Evolutionary conservation across 2,797 vertebrate species (phyloP), one percentile per base, ranked within the genome.

Genomic region (Melanotaenia trifasciata): DNA sequence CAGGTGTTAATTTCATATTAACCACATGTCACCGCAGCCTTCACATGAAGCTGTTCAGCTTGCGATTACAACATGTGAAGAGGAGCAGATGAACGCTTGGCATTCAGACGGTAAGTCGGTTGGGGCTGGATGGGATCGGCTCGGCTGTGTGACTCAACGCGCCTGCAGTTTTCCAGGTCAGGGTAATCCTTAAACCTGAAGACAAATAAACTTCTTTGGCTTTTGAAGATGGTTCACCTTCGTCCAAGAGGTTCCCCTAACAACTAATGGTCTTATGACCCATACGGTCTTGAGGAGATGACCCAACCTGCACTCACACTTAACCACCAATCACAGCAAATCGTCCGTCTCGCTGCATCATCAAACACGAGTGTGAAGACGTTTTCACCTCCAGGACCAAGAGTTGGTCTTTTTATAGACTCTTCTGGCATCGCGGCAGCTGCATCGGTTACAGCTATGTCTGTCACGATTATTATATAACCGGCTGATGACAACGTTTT

Each of bases 1-100:
- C 62, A 65, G 62, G 70, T 65, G 70, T 36, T 64, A 16, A 24
- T 50, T 59, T 47, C 43, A 59, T 32, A 59, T 68, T 59, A 50
- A 59, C 22, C 9, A 26, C 20, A 22, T 22, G 56, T 59, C 56
- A 58, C 9, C 38, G 43, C 24, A 53, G 45, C 47, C 16, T 68
- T 54, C 67, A 36, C 14, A 68, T 20, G 57, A 33, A 68, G 35
- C n/a, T 60, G 43, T 13, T 14, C 43, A 51, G 18, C 36, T 11
- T 24, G 20, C n/a, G 50, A 54, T 62, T 61, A 38, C 45, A 61
- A 40, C 33, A 70, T 28, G 40, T 3, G 67, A 6, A 11, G 28
- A 30, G 28, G 28, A 30, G 28, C 28, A 30, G 4, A 35, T 63
- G 67, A 43, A 38, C 22, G 47, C 35, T n/a, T 6, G 47, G 45